phyloP scores from a whole-genome alignment of 1,140 invertebrate species.

The Bombus pyrosoma region DNA sequence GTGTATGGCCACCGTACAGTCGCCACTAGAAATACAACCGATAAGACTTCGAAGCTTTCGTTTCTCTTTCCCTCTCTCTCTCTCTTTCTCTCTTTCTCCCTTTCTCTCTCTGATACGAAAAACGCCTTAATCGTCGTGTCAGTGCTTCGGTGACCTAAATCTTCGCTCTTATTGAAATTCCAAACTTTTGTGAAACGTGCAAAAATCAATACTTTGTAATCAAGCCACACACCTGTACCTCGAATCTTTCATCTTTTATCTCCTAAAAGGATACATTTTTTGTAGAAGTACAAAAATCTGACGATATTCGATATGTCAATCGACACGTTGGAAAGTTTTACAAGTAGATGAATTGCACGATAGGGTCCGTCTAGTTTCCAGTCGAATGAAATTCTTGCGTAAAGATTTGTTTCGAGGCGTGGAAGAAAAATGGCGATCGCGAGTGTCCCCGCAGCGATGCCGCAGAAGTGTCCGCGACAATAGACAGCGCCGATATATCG shows the following conservation, averaged over 20 bases:
- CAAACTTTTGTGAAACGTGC: not conserved
- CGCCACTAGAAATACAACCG: conserved; percentile 74
- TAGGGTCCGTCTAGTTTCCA: not conserved
- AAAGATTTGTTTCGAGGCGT: not conserved
- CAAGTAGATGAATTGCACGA: not conserved
- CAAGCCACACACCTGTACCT: not conserved
- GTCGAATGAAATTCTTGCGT: too few relatives aligned
- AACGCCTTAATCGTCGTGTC: not conserved
- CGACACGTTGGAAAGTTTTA: not conserved
- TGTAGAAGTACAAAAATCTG: too few relatives aligned
- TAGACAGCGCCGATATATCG: conserved; percentile 39
- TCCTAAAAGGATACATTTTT: not conserved
- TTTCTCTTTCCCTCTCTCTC: not conserved
- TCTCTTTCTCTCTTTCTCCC: too few relatives aligned
- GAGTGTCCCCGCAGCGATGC: conserved; percentile 4
- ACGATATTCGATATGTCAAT: too few relatives aligned
- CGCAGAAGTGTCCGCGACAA: conserved; percentile 52
- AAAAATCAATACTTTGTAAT: not conserved
- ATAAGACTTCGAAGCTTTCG: conserved; percentile 58
- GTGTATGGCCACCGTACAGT: conserved; percentile 78
- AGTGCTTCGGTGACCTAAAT: not conserved
- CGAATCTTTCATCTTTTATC: not conserved
- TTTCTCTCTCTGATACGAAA: not conserved
- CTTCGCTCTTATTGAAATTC: not conserved
- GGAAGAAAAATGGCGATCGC: not conserved